phyloP scores from a whole-genome alignment of 2,113 vertebrate genomes.

The Corythoichthys intestinalis region DNA sequence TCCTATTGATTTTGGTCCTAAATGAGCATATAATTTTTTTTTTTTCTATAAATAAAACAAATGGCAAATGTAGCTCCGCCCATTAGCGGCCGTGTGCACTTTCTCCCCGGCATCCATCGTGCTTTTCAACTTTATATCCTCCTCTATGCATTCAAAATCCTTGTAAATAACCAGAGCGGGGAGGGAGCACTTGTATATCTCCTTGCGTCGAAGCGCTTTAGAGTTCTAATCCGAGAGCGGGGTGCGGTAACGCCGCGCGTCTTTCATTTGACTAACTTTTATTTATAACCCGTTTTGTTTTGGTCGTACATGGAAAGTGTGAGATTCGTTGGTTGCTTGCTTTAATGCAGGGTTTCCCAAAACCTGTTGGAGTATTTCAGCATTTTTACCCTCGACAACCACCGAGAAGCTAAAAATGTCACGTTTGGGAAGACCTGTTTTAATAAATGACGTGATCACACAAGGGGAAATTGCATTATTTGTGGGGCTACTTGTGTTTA shows the following conservation, averaged over 20 bases:
- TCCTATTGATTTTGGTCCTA: background rate
- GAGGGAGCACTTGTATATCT: conserved; percentile 8
- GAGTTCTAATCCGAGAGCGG: background rate
- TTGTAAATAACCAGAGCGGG: conserved; percentile 11
- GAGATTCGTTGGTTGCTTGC: background rate
- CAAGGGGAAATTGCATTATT: background rate
- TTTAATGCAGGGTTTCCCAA: conserved; percentile 2
- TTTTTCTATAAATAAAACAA: background rate
- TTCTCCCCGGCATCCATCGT: background rate
- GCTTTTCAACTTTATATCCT: background rate
- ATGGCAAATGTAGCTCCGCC: conserved; percentile 56
- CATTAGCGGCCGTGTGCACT: background rate
- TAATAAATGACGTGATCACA: background rate
- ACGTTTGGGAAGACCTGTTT: background rate
- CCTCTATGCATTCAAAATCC: background rate
- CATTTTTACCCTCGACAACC: background rate
- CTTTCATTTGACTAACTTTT: conserved; percentile 5
- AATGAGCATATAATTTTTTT: background rate
- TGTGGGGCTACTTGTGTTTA: conserved; percentile 24
- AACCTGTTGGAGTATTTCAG: background rate
- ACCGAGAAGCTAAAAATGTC: background rate
- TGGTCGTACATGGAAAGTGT: background rate
- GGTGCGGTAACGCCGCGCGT: background rate
- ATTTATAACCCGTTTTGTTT: conserved; percentile 8
- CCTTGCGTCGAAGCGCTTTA: background rate